phyloP scores from a whole-genome alignment of 2,113 vertebrate species.

The Rhizomys pruinosus region DNA sequence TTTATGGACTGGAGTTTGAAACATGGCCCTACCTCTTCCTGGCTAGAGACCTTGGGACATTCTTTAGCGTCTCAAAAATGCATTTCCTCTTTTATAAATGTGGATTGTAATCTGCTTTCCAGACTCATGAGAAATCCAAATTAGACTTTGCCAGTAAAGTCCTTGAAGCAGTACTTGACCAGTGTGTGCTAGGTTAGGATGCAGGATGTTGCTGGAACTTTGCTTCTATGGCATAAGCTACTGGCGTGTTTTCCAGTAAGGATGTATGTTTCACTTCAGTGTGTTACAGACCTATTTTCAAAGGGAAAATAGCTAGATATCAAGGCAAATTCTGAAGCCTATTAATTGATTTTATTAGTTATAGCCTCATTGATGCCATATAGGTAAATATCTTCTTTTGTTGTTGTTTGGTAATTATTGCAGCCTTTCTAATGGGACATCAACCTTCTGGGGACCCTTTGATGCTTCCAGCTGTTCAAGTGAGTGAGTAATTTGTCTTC shows the following conservation, averaged over 20 bases:
- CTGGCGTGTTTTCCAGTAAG: background rate
- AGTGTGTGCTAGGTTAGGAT: background rate
- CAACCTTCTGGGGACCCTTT: slow-evolving; percentile 88
- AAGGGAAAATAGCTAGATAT: background rate
- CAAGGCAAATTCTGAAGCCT: slow-evolving; percentile 19
- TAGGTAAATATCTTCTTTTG: slow-evolving; percentile 63
- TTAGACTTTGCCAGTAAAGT: slow-evolving; percentile 45
- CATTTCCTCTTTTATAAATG: background rate
- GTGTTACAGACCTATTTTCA: slow-evolving; percentile 40
- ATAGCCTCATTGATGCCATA: background rate
- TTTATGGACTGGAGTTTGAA: background rate
- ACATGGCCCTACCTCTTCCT: background rate
- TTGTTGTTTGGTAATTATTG: slow-evolving; percentile 84
- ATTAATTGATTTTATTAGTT: background rate
- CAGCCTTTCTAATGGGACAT: slow-evolving; percentile 81
- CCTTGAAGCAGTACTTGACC: background rate
- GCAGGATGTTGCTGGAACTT: background rate
- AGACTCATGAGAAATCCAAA: slow-evolving; percentile 22
- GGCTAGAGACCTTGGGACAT: background rate
- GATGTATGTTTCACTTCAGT: slow-evolving; percentile 24
- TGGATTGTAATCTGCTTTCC: background rate
- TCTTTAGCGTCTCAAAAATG: slow-evolving; percentile 10
- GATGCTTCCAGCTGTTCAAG: slow-evolving; percentile 91
- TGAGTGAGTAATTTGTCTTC: slow-evolving; percentile 75
- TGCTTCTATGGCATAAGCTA: background rate